A percentile compares a stretch with the other conserved stretches of the same genome.
These are phyloP conservation scores for Phalacrocorax pelagicus DNA, from an alignment of 2,113 vertebrate genomes.

Conservation along the genomic window DNA sequence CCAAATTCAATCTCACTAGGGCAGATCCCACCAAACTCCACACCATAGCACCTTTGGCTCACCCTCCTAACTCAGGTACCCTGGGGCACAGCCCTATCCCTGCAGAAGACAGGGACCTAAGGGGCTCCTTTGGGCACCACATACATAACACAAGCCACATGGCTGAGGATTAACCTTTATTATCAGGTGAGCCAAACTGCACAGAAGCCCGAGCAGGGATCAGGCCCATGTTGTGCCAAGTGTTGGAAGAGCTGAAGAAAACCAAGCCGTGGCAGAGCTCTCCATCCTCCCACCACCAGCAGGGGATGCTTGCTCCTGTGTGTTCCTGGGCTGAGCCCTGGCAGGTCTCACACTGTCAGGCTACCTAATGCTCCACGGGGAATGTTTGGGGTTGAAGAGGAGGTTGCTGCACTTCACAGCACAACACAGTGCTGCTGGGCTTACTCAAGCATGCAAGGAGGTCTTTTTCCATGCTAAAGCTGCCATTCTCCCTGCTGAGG, in stretches of 20 bases:
- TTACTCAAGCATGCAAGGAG: background rate
- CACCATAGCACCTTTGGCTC: accelerated
- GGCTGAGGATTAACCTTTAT: background rate
- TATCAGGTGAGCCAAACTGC: background rate
- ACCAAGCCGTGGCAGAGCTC: accelerated
- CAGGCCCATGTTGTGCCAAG: accelerated
- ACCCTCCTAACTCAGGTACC: accelerated
- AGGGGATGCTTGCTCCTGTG: background rate
- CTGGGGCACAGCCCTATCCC: accelerated
- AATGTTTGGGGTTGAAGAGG: accelerated
- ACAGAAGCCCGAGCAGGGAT: background rate
- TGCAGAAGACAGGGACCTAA: accelerated
- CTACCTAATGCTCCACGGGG: accelerated
- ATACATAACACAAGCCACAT: accelerated
- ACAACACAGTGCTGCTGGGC: background rate
- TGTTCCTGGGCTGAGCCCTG: background rate
- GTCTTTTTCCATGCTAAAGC: background rate
- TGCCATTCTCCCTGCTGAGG: background rate
- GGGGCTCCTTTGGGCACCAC: accelerated
- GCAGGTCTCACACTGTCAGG: accelerated
- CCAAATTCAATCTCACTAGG: too few species aligned
- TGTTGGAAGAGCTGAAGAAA: background rate
- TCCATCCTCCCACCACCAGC: background rate
- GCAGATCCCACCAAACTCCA: too few species aligned
- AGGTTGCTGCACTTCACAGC: background rate